phyloP scores from a whole-genome alignment of 2,113 vertebrate species.

The Pterocles orientalis region DNA sequence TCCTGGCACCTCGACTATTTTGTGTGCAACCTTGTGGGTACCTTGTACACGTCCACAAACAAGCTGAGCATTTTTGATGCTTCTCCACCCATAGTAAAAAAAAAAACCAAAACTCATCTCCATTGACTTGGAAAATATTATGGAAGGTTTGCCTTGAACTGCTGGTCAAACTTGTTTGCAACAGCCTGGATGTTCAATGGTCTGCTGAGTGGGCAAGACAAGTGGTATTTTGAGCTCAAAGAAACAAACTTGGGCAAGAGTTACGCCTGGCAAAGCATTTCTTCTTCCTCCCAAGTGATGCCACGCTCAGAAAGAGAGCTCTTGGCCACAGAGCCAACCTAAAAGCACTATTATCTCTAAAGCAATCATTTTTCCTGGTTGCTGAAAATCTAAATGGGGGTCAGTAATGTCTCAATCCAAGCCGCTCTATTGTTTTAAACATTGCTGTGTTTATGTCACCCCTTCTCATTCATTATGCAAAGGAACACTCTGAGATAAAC shows the following conservation, averaged over 20 bases:
- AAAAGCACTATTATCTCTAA: neutral
- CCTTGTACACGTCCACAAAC: neutral
- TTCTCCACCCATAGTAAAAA: neutral
- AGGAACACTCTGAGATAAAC: constrained; percentile 15
- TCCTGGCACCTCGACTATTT: neutral
- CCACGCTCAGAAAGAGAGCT: neutral
- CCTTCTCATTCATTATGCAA: constrained; percentile 45
- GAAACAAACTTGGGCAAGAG: neutral
- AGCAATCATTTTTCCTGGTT: neutral
- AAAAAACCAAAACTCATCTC: neutral
- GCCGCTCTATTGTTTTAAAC: constrained; percentile 33
- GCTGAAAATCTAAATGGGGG: constrained; percentile 4
- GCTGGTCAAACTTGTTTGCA: neutral
- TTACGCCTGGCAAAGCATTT: neutral
- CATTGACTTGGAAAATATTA: neutral
- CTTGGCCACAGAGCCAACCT: neutral
- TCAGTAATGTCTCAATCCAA: neutral
- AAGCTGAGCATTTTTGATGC: neutral
- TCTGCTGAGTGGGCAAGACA: neutral
- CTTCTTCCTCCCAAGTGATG: neutral
- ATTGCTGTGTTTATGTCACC: constrained; percentile 20
- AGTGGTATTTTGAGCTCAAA: neutral
- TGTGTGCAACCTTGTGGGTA: neutral
- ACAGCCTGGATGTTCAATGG: neutral
- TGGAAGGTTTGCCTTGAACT: neutral